Evolutionary conservation across 2,113 vertebrate species (phyloP), one percentile per base, ranked within the genome.

Genomic region (Morphnarchus princeps): DNA sequence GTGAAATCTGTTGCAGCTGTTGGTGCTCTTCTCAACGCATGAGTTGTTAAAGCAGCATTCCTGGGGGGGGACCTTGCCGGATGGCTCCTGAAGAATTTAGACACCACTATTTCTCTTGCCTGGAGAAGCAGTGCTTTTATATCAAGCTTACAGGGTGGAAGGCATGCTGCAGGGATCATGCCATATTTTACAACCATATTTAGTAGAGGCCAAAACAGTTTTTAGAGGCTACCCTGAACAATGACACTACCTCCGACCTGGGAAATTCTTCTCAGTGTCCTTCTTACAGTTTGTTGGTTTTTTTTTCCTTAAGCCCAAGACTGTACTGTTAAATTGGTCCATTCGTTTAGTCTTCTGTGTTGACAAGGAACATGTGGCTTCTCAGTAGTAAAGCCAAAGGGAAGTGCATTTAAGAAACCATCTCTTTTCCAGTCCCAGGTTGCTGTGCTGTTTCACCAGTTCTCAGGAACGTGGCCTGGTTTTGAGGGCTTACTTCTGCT

Each of bases 161-260:
- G 40, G 29, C 3, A 2, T 8, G 40, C 47, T 71, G 90, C 76
- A 81, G 47, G 19, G 18, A 36, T 40, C 0, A 0, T 65, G 32
- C 22, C 4, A 1, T 38, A 12, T 50, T 76, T 49, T n/a, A 66
- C 36, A 82, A 31, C 11, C 4, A 2, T 29, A 17, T 50, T 89
- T 76, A 59, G 12, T 59, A 71, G 31, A 59, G n/a, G n/a, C 19
- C 54, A 52, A 59, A n/a, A 4, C 22, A n/a, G 31, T 58, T 70
- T 54, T 14, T 70, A 59, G 69, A 82, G 52, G 32, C n/a, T 61
- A 22, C 14, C 28, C 59, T 77, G 40, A 61, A 82, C n/a, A 42
- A 15, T 40, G 58, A 67, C 25, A 26, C 40, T n/a, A 6, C n/a
- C 69, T 85, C 43, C 29, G 29, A 47, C 16, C 26, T n/a, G 42